Evolutionary conservation across 2,797 vertebrate genomes (phyloP).

Genomic region (Semaprochilodus insignis): DNA sequence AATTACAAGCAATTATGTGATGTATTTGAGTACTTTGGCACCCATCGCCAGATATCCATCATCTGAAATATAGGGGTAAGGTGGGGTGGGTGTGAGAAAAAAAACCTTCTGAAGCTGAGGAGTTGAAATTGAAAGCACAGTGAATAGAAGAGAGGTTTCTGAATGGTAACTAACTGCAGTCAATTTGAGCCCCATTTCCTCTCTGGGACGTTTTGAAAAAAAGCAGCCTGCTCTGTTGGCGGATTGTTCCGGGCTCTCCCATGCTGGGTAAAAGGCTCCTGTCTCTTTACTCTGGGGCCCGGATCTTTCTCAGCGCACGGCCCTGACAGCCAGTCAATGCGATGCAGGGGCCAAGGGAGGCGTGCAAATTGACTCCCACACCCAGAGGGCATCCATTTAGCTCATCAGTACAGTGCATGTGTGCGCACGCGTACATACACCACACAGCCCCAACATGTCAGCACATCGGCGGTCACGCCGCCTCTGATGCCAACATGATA

Average conservation of each 20-base stretch:
- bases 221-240: slow-evolving; percentile 44
- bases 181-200: slow-evolving; percentile 71
- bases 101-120: slow-evolving; percentile 44
- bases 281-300: slow-evolving; percentile 45
- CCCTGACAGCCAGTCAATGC: slow-evolving; percentile 58
- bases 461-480: slow-evolving; percentile 38
- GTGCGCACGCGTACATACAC: slow-evolving; percentile 41
- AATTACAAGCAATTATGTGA: slow-evolving; percentile 62
- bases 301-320: slow-evolving; percentile 39
- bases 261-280: slow-evolving; percentile 59
- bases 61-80: slow-evolving; percentile 53
- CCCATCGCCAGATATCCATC: slow-evolving; percentile 47
- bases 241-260: slow-evolving; percentile 52
- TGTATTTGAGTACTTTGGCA: slow-evolving; percentile 54
- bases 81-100: no score
- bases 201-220: slow-evolving; percentile 56
- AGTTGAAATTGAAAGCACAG: slow-evolving; percentile 64
- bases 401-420: slow-evolving; percentile 51
- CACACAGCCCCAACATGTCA: slow-evolving; percentile 43
- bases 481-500: slow-evolving; percentile 58
- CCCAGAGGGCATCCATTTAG: slow-evolving; percentile 63
- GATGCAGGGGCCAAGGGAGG: slow-evolving; percentile 49
- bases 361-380: slow-evolving; percentile 63
- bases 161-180: slow-evolving; percentile 69
- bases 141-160: slow-evolving; percentile 65